Base-by-base conservation (phyloP, 2,888 invertebrate genomes). In the Venusia cambrica region DNA sequence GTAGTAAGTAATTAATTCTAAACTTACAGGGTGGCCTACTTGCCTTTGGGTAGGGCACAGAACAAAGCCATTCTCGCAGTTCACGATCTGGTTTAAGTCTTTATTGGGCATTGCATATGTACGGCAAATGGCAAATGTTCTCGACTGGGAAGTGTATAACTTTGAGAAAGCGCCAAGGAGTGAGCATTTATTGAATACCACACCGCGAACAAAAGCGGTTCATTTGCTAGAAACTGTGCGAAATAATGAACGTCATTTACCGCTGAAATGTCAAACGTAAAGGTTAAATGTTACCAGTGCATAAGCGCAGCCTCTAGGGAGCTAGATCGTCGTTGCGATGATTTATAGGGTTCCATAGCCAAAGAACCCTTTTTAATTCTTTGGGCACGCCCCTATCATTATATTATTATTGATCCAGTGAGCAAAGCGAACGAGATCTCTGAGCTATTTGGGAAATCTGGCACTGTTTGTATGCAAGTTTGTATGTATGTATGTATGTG, bases 201-300 rank as follows among this genome's bases (percentile, higher is more conserved):
- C 60, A 59, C 54, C 62, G 54, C 55, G 72, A 76, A 83, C 79
- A 83, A 83, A 79, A 75, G 78, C 69, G 63, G 70, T 75, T 79
- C 73, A 75, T 80, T 81, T 79, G 67, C 67, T 74, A 56, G 69
- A 73, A 74, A 69, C 72, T 72, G 62, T 62, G 72, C 64, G 66
- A 73, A 73, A 78, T 83, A 78, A 78, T 77, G 75, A 74, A 69
- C 69, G 67, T 62, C 62, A 62, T 73, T 69, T 73, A 66, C 59
- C 50, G 68, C 63, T 69, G 62, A 79, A 80, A 84, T 80, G 80
- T 78, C 77, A 80, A 67, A 77, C 66, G 73, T 72, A 79, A 80
- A 80, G 80, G 79, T 80, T 76, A 80, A 77, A 80, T 64, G 75
- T 76, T 73, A 76, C 51, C 67, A 65, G 68, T 64, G 68, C 70